phyloP scores from a whole-genome alignment of 1,140 invertebrate species.

The Bicyclus anynana region DNA sequence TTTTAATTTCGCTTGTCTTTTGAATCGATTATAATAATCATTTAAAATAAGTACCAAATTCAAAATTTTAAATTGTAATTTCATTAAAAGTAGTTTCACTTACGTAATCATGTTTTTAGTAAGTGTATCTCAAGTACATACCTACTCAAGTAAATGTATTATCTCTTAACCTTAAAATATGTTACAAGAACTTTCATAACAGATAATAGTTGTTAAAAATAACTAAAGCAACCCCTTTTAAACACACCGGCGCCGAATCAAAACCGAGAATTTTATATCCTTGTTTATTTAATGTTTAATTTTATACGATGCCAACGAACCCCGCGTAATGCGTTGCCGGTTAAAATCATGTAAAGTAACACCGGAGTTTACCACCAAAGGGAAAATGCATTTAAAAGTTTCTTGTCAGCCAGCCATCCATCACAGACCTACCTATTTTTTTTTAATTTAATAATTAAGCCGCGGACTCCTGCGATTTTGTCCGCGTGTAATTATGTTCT shows the following conservation, averaged over 20 bases:
- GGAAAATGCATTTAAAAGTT: conserved; percentile 48
- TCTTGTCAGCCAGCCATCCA: background rate
- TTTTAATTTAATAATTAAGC: background rate
- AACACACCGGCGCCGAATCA: conserved; percentile 40
- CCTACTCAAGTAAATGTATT: no score
- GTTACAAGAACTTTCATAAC: background rate
- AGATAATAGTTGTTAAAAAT: conserved; percentile 7
- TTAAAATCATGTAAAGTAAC: conserved; percentile 47
- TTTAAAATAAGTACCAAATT: no score
- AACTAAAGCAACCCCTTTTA: conserved; percentile 41
- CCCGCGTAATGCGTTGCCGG: conserved; percentile 27
- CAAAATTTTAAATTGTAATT: no score
- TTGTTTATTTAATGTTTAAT: conserved; percentile 72
- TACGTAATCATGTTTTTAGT: no score
- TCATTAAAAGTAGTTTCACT: no score
- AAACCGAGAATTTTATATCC: conserved; percentile 59
- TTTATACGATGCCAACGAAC: conserved; percentile 66
- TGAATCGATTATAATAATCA: no score
- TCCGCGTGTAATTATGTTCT: no score
- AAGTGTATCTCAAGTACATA: no score
- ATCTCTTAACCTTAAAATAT: background rate
- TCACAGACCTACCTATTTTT: background rate
- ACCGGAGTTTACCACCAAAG: conserved; percentile 37
- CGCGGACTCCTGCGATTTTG: no score
- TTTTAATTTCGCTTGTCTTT: no score